phyloP scores from a whole-genome alignment of 2,113 vertebrate genomes.

The Chaenogobius annularis region DNA sequence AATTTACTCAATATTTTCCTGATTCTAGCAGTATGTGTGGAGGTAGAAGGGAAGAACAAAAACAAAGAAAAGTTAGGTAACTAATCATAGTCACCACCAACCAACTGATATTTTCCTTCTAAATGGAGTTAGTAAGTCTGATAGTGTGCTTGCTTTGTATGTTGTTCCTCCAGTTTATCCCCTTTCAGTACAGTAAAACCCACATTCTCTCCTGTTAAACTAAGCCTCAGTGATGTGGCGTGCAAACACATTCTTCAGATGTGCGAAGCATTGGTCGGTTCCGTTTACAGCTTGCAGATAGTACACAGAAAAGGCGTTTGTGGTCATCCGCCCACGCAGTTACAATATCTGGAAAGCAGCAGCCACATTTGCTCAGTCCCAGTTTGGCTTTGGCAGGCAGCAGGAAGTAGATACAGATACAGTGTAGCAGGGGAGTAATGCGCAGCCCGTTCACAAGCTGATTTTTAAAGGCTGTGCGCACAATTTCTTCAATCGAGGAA shows the following conservation, averaged over 20 bases:
- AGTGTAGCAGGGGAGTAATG: conserved; percentile 8
- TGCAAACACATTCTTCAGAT: background rate
- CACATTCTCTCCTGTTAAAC: background rate
- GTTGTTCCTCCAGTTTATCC: no score
- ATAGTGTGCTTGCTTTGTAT: no score
- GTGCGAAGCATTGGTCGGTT: background rate
- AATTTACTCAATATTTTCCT: no score
- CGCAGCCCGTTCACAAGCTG: background rate
- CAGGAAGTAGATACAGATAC: background rate
- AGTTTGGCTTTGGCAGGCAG: conserved; percentile 23
- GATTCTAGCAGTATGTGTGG: no score
- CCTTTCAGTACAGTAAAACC: background rate
- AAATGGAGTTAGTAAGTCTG: no score
- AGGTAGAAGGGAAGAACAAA: no score
- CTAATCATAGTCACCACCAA: no score
- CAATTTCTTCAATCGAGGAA: no score
- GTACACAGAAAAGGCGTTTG: background rate
- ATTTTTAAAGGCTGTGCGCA: no score
- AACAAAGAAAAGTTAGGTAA: no score
- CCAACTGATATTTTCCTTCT: no score
- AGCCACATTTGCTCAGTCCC: conserved; percentile 12
- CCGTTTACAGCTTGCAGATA: background rate
- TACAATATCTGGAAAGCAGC: conserved; percentile 20
- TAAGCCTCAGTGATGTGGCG: background rate
- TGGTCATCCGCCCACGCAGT: conserved; percentile 5